These are phyloP conservation scores for Brachionus paranguensis DNA, from an alignment of 1,140 invertebrate genomes.

Conservation along the genomic window DNA sequence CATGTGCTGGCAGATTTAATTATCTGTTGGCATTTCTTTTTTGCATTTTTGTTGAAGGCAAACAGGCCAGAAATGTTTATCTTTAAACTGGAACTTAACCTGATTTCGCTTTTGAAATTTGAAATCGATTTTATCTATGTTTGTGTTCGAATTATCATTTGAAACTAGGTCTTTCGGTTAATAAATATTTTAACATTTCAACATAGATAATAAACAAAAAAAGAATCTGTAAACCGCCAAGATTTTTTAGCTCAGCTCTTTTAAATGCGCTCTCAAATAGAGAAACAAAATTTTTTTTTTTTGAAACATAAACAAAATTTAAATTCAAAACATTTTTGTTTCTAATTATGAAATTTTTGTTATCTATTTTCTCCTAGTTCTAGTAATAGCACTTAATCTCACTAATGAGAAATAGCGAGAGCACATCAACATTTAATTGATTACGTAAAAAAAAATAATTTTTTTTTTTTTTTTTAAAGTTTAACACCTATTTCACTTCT, in stretches of 20 bases:
- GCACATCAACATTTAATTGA: slow-evolving; percentile 1
- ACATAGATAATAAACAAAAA: slow-evolving; percentile 10
- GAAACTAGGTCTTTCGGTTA: slow-evolving; percentile 33
- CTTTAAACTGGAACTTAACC: slow-evolving; percentile 21
- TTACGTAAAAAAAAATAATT: slow-evolving; percentile 5
- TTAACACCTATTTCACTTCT: not conserved
- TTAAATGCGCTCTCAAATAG: not conserved
- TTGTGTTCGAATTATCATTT: not conserved
- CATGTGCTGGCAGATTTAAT: not conserved
- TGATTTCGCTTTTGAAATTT: slow-evolving; percentile 7
- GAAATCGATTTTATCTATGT: not conserved
- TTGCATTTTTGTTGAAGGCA: not conserved
- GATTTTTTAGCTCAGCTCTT: not conserved
- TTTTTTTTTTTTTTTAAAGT: not conserved
- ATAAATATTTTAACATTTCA: slow-evolving; percentile 26
- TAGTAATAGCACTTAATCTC: not conserved
- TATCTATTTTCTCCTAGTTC: not conserved
- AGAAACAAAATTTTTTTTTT: not conserved
- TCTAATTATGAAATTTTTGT: slow-evolving; percentile 14
- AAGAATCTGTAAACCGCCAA: not conserved
- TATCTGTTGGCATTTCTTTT: not conserved
- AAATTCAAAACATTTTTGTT: slow-evolving; percentile 28
- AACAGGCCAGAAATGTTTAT: slow-evolving; percentile 15
- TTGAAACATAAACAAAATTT: slow-evolving; percentile 33
- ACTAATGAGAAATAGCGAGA: not conserved